phyloP scores from a whole-genome alignment of 2,797 vertebrate genomes.

The Zalophus californianus region DNA sequence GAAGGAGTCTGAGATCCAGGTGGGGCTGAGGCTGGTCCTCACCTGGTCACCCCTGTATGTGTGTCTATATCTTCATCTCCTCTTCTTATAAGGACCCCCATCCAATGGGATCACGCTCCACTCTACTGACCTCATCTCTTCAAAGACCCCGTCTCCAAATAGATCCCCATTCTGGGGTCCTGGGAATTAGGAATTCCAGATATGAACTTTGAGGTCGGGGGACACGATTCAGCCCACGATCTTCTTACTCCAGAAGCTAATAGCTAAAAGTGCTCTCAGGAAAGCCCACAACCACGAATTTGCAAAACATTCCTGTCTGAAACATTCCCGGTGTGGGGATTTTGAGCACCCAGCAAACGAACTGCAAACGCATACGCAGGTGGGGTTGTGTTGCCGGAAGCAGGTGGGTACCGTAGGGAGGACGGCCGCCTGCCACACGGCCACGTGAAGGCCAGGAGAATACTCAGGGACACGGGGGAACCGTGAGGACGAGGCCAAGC shows the following conservation, averaged over 20 bases:
- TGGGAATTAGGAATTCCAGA: background rate
- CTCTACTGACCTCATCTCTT: background rate
- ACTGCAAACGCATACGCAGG: no score
- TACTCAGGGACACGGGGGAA: background rate
- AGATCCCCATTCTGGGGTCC: background rate
- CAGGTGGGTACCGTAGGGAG: no score
- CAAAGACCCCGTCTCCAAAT: background rate
- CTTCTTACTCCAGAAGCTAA: background rate
- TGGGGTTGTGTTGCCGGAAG: no score
- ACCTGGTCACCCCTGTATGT: background rate
- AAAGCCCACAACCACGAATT: background rate
- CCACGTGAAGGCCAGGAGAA: background rate
- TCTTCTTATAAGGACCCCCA: rapidly evolving
- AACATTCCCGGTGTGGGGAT: no score
- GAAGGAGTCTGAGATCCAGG: no score
- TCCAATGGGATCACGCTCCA: background rate
- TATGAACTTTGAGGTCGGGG: background rate
- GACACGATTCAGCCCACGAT: background rate
- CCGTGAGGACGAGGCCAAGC: rapidly evolving
- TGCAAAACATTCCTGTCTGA: background rate
- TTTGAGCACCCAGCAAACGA: background rate
- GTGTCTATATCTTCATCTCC: background rate
- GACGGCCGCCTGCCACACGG: no score
- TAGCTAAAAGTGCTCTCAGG: no score
- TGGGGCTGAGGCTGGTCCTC: background rate